Percentiles rank a stretch among this genome's conserved stretches.
phyloP scores from a whole-genome alignment of 2,113 vertebrate species.

The Cisticola juncidis region DNA sequence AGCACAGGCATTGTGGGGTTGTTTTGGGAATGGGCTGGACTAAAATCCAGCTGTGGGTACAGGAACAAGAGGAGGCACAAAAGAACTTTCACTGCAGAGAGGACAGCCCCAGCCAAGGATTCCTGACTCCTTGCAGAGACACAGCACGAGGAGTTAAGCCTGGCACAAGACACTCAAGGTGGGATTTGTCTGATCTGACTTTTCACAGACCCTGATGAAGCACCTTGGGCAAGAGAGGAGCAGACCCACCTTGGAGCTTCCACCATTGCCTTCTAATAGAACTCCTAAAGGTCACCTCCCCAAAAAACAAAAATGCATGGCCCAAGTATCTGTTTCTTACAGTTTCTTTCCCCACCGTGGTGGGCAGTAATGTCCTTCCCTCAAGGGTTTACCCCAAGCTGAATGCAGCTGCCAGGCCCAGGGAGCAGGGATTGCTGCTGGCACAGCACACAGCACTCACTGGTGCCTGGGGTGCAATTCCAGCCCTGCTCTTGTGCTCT shows the following conservation, averaged over 20 bases:
- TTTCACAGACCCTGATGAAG: neutral
- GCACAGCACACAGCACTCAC: neutral
- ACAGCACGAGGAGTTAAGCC: neutral
- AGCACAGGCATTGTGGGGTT: neutral
- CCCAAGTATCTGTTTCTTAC: neutral
- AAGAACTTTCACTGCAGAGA: neutral
- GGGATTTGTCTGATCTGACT: neutral
- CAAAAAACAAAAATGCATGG: fast-evolving
- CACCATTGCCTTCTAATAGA: neutral
- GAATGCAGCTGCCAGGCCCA: neutral
- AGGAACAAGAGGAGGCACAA: neutral
- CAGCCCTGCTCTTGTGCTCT: constrained; percentile 9
- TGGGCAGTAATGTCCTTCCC: neutral
- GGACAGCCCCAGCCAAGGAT: neutral
- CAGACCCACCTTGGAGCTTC: neutral
- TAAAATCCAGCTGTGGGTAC: neutral
- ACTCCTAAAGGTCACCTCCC: neutral
- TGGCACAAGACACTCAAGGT: neutral
- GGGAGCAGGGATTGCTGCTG: neutral
- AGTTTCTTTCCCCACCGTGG: neutral
- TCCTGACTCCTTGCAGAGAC: neutral
- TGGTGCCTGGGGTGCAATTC: neutral
- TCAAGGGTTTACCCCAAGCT: neutral
- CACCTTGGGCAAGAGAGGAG: neutral
- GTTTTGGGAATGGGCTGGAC: neutral